Evolutionary conservation across 2,797 vertebrate species (phyloP).

Genomic region (Melanotaenia trifasciata): DNA sequence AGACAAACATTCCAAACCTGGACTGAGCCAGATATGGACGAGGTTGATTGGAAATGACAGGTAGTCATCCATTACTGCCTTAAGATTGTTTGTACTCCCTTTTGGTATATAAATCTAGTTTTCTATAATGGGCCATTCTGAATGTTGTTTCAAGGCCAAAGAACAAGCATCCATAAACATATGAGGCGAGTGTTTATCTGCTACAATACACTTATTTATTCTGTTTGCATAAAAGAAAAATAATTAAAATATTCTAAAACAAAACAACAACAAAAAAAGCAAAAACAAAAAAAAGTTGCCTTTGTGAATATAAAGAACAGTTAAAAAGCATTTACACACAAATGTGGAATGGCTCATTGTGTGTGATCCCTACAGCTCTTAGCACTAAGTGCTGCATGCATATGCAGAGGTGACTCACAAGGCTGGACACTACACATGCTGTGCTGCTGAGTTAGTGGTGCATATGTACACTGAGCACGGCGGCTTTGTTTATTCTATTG

Average conservation of each 20-base stretch:
- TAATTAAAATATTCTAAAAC: no score
- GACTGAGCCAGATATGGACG: conserved; percentile 66
- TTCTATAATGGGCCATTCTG: conserved; percentile 35
- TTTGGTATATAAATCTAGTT: conserved; percentile 71
- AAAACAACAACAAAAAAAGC: no score
- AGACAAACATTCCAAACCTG: conserved; percentile 74
- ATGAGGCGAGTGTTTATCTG: conserved; percentile 20
- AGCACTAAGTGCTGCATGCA: conserved; percentile 61
- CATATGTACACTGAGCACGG: conserved; percentile 82
- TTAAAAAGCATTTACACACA: conserved; percentile 50
- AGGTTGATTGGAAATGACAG: conserved; percentile 74
- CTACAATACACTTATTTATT: conserved; percentile 4
- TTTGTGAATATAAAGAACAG: conserved; percentile 42
- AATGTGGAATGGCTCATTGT: conserved; percentile 60
- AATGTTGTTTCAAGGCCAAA: conserved; percentile 42
- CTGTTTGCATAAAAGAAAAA: conserved; percentile 28
- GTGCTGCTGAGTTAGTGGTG: conserved; percentile 69
- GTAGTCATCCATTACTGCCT: conserved; percentile 72
- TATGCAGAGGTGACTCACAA: conserved; percentile 53
- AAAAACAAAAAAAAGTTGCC: background rate
- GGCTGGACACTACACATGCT: conserved; percentile 64
- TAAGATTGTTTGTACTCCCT: conserved; percentile 70
- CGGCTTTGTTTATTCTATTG: conserved; percentile 86
- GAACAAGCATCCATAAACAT: conserved; percentile 38
- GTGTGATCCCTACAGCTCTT: conserved; percentile 45